phyloP scores from a whole-genome alignment of 2,888 invertebrate species.

The Stramonita haemastoma region DNA sequence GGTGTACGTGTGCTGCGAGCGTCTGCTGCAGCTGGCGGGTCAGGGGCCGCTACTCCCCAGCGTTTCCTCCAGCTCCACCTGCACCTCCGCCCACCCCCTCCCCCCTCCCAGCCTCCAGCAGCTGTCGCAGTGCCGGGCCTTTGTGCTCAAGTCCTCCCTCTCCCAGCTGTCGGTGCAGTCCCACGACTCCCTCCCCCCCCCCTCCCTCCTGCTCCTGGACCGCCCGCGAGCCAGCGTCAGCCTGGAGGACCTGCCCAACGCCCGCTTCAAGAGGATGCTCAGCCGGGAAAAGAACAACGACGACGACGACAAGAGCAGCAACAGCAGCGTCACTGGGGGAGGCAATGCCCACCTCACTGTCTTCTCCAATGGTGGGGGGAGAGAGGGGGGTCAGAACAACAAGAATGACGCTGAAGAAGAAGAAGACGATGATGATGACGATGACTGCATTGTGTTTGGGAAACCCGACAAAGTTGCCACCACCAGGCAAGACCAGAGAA shows the following conservation, averaged over 20 bases:
- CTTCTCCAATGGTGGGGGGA: neutral
- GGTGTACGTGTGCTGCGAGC: constrained; percentile 87
- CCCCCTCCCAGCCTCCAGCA: neutral
- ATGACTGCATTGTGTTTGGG: constrained; percentile 41
- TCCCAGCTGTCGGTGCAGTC: neutral
- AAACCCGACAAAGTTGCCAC: neutral
- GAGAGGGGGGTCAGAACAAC: no score
- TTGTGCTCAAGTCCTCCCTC: neutral
- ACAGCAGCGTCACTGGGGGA: no score
- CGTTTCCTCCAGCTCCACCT: neutral
- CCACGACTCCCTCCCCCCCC: neutral
- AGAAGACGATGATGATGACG: constrained; percentile 44
- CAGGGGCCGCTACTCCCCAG: constrained; percentile 55
- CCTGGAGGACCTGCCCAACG: constrained; percentile 59
- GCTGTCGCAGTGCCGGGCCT: neutral
- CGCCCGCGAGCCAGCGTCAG: constrained; percentile 49
- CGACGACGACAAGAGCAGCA: neutral
- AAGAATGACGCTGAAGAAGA: neutral
- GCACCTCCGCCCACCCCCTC: neutral
- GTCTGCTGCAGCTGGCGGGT: constrained; percentile 83
- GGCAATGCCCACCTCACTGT: neutral
- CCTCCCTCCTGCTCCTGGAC: neutral
- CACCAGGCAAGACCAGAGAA: no score
- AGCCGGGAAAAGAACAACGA: constrained; percentile 44
- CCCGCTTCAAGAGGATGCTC: constrained; percentile 53